Conservation (phyloP, 2,888 invertebrate species). For the Aethes cnicana region DNA sequence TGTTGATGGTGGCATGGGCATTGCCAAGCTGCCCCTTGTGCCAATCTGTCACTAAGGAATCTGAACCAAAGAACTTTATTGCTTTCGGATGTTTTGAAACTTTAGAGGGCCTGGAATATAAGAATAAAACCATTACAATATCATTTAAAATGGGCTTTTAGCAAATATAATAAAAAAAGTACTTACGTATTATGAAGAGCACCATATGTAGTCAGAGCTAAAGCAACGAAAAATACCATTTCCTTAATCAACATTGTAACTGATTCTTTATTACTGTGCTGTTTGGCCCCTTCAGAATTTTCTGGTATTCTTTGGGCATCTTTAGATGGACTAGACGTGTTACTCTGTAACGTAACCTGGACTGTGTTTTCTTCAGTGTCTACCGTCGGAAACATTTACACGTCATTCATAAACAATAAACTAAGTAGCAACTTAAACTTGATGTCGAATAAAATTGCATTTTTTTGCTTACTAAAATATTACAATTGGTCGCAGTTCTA, state of each 20-base stretch:
- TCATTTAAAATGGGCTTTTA: no score
- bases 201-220: slow-evolving; percentile 86
- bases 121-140: slow-evolving; percentile 2
- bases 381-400: slow-evolving; percentile 80
- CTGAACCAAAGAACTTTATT: slow-evolving; percentile 86
- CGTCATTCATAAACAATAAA: slow-evolving; percentile 75
- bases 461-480: slow-evolving; percentile 36
- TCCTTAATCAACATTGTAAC: slow-evolving; percentile 84
- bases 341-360: slow-evolving; percentile 72
- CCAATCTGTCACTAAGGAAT: slow-evolving; percentile 88
- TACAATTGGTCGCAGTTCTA: slow-evolving; percentile 31
- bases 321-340: slow-evolving; percentile 60
- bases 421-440: slow-evolving; percentile 46
- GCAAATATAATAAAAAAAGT: background rate
- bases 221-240: slow-evolving; percentile 83
- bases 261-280: slow-evolving; percentile 62
- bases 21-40: slow-evolving; percentile 88
- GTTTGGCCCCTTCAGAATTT: slow-evolving; percentile 58
- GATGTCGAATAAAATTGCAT: slow-evolving; percentile 53
- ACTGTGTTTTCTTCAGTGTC: slow-evolving; percentile 68
- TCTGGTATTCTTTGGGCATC: slow-evolving; percentile 65
- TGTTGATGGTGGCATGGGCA: slow-evolving; percentile 83
- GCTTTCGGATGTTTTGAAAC: slow-evolving; percentile 77
- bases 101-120: slow-evolving; percentile 59
- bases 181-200: slow-evolving; percentile 88